These are phyloP conservation scores for Chaenocephalus aceratus DNA, from an alignment of 2,113 vertebrate genomes.

Conservation along the genomic window DNA sequence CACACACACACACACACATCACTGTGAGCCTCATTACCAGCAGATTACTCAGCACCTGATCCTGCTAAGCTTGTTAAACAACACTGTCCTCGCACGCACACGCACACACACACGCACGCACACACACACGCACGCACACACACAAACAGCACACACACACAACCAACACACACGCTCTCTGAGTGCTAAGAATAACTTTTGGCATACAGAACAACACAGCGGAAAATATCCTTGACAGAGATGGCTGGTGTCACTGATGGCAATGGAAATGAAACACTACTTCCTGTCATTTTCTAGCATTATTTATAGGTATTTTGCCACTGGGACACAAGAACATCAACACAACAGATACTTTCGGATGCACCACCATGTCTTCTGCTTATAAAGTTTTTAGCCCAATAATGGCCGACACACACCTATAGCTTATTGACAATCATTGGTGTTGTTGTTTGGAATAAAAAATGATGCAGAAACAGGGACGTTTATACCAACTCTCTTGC, in stretches of 20 bases:
- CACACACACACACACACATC: conserved; percentile 30
- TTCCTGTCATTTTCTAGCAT: background rate
- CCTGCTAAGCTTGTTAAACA: conserved; percentile 67
- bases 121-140: conserved; percentile 5
- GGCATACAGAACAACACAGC: conserved; percentile 19
- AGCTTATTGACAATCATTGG: background rate
- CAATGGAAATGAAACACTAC: too few species aligned
- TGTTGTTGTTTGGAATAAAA: background rate
- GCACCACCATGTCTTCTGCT: rapidly evolving
- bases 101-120: conserved; percentile 9
- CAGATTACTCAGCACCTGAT: conserved; percentile 67
- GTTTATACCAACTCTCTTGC: background rate
- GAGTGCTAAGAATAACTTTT: conserved; percentile 29
- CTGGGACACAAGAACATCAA: background rate
- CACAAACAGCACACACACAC: conserved; percentile 1
- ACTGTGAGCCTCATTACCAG: conserved; percentile 56
- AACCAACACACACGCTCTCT: too few species aligned
- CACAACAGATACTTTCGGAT: background rate
- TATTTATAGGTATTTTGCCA: background rate
- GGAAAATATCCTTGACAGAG: conserved; percentile 2
- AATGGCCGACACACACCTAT: background rate
- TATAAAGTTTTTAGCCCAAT: too few species aligned
- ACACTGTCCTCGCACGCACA: conserved; percentile 32
- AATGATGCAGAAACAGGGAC: background rate
- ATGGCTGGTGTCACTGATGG: background rate